Evolutionary conservation across 2,797 vertebrate species (phyloP).

Genomic region (Aselliscus stoliczkanus): DNA sequence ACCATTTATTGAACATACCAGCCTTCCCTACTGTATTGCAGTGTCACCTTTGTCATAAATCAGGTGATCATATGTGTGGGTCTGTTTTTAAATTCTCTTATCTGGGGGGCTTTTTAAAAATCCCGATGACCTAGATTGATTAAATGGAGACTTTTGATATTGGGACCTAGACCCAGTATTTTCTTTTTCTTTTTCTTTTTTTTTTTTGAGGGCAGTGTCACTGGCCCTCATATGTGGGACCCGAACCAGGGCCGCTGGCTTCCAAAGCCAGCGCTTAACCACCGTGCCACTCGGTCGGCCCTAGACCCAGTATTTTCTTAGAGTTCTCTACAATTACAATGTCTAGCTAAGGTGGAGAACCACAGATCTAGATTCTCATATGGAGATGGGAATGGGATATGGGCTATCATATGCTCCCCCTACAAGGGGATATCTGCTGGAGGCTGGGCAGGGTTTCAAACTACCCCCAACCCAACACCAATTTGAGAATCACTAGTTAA

Average conservation of each 20-base stretch:
- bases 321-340: not conserved
- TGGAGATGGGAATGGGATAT: not conserved
- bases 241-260: too few species aligned
- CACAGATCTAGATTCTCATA: not conserved
- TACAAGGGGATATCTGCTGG: not conserved
- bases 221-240: too few species aligned
- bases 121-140: not conserved
- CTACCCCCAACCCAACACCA: not conserved
- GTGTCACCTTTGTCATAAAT: not conserved
- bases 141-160: not conserved
- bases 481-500: not conserved
- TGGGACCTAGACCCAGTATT: not conserved
- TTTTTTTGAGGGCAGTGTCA: too few species aligned
- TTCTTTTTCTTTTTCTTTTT: too few species aligned
- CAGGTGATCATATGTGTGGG: not conserved
- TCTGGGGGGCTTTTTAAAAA: not conserved
- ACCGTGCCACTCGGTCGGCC: too few species aligned
- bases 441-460: not conserved
- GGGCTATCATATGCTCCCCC: not conserved
- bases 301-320: not conserved
- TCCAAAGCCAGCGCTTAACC: too few species aligned
- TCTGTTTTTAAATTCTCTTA: slow-evolving; percentile 21
- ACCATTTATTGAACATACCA: not conserved
- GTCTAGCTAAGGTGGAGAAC: not conserved
- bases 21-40: not conserved